phyloP scores from a whole-genome alignment of 2,797 vertebrate genomes.

The Enteromius fasciolatus region DNA sequence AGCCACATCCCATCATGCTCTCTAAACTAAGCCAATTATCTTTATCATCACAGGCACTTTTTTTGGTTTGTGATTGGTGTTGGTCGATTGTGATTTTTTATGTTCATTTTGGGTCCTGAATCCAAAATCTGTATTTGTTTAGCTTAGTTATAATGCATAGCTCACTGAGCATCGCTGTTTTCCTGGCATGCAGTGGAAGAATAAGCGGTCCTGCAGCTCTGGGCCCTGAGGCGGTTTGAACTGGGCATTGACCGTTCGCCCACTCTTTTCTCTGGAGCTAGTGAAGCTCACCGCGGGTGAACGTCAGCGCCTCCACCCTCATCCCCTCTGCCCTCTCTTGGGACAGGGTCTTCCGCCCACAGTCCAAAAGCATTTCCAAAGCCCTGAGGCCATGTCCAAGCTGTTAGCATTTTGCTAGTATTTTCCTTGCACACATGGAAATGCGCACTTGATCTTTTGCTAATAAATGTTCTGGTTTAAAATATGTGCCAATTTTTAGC shows the following conservation, averaged over 20 bases:
- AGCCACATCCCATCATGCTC: background rate
- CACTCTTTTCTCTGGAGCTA: conserved; percentile 27
- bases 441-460: background rate
- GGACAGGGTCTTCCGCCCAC: conserved; percentile 25
- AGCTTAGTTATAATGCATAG: background rate
- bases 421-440: conserved; percentile 8
- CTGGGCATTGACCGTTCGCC: conserved; percentile 17
- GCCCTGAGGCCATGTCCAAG: background rate
- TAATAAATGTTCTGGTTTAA: background rate
- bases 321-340: background rate
- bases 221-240: conserved; percentile 25
- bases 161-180: background rate
- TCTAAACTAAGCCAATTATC: background rate
- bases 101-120: background rate
- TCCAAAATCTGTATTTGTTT: background rate
- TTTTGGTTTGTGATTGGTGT: background rate
- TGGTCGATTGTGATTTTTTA: background rate
- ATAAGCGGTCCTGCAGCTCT: conserved; percentile 15
- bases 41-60: background rate
- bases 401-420: background rate
- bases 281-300: background rate
- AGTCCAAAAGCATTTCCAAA: conserved; percentile 12
- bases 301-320: background rate
- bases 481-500: background rate
- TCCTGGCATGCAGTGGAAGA: conserved; percentile 6